These are phyloP conservation scores for Belgica antarctica DNA, from an alignment of 2,888 invertebrate species.

Conservation along the genomic window DNA sequence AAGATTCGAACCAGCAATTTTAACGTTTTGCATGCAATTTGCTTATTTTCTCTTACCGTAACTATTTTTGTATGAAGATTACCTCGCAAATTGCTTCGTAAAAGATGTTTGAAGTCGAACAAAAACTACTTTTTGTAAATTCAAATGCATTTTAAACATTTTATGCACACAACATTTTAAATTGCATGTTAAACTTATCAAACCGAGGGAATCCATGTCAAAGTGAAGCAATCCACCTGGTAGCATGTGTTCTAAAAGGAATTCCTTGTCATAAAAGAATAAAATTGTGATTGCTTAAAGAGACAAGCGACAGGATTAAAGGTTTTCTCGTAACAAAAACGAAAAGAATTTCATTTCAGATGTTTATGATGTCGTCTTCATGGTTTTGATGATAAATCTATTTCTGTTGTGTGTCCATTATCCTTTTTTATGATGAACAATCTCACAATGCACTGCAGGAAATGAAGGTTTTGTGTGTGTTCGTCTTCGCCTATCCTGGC, in stretches of 20 bases:
- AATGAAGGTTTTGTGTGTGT: slow-evolving; percentile 36
- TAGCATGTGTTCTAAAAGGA: slow-evolving; percentile 1
- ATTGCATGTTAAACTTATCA: too few relatives aligned
- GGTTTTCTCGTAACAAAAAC: neutral
- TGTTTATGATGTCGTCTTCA: neutral
- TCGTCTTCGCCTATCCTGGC: slow-evolving; percentile 13
- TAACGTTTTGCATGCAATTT: too few relatives aligned
- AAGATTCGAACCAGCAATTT: too few relatives aligned
- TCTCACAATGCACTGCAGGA: slow-evolving; percentile 36
- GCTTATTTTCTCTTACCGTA: too few relatives aligned
- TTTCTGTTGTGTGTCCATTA: slow-evolving; percentile 22
- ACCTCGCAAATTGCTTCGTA: too few relatives aligned
- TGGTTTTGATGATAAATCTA: neutral
- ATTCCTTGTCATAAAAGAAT: neutral
- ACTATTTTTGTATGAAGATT: too few relatives aligned
- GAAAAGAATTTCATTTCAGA: neutral
- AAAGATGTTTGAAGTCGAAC: too few relatives aligned
- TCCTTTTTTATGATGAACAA: slow-evolving; percentile 22
- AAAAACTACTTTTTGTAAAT: too few relatives aligned
- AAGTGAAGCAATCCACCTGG: slow-evolving; percentile 20
- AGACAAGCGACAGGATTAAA: slow-evolving; percentile 8
- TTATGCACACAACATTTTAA: too few relatives aligned
- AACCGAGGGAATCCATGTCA: slow-evolving; percentile 18
- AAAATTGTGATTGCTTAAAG: slow-evolving; percentile 2
- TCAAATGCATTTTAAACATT: too few relatives aligned